Conservation (phyloP, 2,113 vertebrate species). For the Orthonyx spaldingii region DNA sequence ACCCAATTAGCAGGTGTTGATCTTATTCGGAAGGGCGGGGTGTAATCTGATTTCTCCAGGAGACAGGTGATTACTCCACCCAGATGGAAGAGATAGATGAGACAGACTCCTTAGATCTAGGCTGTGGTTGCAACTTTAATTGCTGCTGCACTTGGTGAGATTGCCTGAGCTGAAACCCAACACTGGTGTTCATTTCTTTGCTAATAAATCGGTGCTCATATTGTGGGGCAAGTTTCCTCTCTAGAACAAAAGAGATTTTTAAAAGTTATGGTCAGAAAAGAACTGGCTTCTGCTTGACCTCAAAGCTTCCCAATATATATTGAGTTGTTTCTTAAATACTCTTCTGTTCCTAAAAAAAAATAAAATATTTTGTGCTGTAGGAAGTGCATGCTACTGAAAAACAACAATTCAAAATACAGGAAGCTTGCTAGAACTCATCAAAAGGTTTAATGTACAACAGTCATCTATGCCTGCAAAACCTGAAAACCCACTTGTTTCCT, state of each 20-base stretch:
- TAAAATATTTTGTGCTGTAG: not conserved
- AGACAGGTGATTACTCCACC: conserved; percentile 11
- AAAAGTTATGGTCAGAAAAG: not conserved
- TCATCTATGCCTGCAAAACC: not conserved
- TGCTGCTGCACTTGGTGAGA: not conserved
- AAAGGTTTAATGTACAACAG: not conserved
- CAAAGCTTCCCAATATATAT: not conserved
- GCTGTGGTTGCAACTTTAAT: conserved; percentile 19
- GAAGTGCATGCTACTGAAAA: not conserved
- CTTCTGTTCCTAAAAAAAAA: not conserved
- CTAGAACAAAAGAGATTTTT: not conserved
- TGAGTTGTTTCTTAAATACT: not conserved
- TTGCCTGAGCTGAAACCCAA: not conserved
- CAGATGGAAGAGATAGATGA: not conserved
- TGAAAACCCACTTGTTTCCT: not conserved
- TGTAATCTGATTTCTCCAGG: not conserved
- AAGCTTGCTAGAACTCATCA: not conserved
- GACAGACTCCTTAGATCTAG: conserved; percentile 14
- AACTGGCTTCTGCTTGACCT: not conserved
- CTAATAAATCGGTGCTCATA: not conserved
- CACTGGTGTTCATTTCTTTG: not conserved
- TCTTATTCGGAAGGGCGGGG: not conserved
- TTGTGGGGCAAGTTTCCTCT: not conserved
- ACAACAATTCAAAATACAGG: not conserved
- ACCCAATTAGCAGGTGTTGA: conserved; percentile 29